Percentiles rank a stretch among this genome's conserved stretches.
Conservation (phyloP, 2,888 invertebrate genomes). For the Hydroisotoma schaefferi region DNA sequence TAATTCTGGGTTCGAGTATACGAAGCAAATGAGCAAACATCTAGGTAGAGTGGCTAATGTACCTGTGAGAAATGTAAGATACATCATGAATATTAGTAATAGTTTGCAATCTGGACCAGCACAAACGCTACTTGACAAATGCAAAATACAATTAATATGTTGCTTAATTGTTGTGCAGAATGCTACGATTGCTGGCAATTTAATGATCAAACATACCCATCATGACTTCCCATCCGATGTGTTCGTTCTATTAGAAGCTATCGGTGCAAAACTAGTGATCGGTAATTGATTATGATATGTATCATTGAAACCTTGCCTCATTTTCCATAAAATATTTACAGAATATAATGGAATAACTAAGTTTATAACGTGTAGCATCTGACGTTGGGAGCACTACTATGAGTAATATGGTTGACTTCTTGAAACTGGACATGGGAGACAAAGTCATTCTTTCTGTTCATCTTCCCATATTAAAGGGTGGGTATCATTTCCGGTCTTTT, state of each 20-base stretch:
- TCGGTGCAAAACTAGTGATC: constrained; percentile 49
- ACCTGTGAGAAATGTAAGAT: constrained; percentile 66
- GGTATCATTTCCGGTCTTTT: constrained; percentile 31
- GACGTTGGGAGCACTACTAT: constrained; percentile 4
- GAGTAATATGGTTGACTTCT: constrained; percentile 27
- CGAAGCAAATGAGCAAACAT: constrained; percentile 60
- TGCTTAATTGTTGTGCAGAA: constrained; percentile 42
- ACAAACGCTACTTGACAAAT: neutral
- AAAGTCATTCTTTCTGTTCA: constrained; percentile 30
- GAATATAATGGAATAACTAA: neutral
- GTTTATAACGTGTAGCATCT: neutral
- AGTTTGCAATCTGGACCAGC: neutral
- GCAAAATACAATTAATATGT: neutral
- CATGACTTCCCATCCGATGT: constrained; percentile 69
- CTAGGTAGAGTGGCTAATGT: constrained; percentile 67
- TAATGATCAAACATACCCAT: constrained; percentile 65
- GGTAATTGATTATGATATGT: constrained; percentile 35
- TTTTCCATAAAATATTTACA: neutral
- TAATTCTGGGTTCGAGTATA: constrained; percentile 58
- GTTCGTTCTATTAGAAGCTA: constrained; percentile 58
- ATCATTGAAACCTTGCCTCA: neutral
- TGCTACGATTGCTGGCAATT: constrained; percentile 67
- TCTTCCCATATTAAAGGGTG: constrained; percentile 25
- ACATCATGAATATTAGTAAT: neutral
- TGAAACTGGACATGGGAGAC: constrained; percentile 28